Evolutionary conservation across 2,113 vertebrate species (phyloP), one percentile per base, ranked within the genome.

Genomic region (Kryptolebias marmoratus): DNA sequence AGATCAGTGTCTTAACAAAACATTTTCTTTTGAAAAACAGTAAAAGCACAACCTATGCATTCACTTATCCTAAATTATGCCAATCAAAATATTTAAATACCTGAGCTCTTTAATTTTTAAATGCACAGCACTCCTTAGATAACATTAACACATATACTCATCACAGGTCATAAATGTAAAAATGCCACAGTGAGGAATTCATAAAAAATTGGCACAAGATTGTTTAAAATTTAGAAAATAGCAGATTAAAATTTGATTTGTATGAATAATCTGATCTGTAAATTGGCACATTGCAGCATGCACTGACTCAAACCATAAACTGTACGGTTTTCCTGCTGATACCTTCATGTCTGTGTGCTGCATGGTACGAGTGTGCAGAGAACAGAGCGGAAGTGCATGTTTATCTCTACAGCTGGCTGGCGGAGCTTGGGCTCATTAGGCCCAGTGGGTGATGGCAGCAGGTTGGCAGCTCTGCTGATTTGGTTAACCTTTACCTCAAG

Each of bases 401-500:
- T 59, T 49, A 39, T 75, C 42, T 70, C n/a, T 64, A 57, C 57
- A 81, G 80, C 68, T 27, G 60, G 55, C 53, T 82, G 79, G 82
- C 49, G 64, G 90, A 84, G 83, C 80, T 82, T 22, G 2, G 15
- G 70, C 85, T 91, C 88, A 91, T 91, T 90, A 90, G 61, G 80
- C 84, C 68, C 87, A 87, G 86, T 82, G 79, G 86, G 88, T 60
- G 77, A 87, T 56, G 74, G 80, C 87, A 88, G 84, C 81, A 81
- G 75, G 82, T 81, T 87, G 90, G 80, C 86, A 88, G 87, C 85
- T 88, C 83, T 52, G 73, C 61, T 78, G 88, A 88, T 90, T 91
- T 88, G 14, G 82, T 91, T 91, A 92, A 91, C 88, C 89, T 92
- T 92, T 91, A 90, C 75, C 82, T 85, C 80, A 10, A 78, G 69